Percentiles rank a stretch among this genome's conserved stretches.
phyloP scores from a whole-genome alignment of 2,888 invertebrate genomes.

The Creontiades dilutus region DNA sequence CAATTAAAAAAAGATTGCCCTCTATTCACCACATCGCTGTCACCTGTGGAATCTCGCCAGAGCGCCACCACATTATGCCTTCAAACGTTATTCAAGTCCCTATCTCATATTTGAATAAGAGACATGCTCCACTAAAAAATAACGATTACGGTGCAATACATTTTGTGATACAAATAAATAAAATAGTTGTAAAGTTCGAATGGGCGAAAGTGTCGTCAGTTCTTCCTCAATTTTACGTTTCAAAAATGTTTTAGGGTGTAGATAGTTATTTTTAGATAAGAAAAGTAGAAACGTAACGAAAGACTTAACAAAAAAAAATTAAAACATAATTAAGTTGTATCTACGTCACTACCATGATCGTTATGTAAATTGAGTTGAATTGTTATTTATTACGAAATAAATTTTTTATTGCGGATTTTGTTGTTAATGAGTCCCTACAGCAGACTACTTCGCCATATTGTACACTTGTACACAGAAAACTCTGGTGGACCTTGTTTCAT shows the following conservation, averaged over 20 bases:
- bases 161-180: background rate
- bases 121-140: background rate
- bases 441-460: no score
- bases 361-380: constrained; percentile 4
- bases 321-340: background rate
- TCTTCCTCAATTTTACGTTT: background rate
- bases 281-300: background rate
- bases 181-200: background rate
- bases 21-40: background rate
- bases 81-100: background rate
- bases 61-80: constrained; percentile 7
- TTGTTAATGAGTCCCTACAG: background rate
- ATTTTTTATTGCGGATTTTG: constrained; percentile 16
- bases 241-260: background rate
- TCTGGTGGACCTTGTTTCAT: no score
- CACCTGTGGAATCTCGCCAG: background rate
- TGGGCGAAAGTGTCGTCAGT: background rate
- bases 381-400: constrained; percentile 7
- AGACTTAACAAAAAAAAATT: background rate
- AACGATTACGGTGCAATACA: constrained; percentile 12
- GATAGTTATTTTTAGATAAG: background rate
- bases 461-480: no score
- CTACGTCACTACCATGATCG: background rate
- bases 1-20: background rate
- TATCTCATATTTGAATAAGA: background rate